Conservation (phyloP, 2,113 vertebrate species). For the Rutilus rutilus region DNA sequence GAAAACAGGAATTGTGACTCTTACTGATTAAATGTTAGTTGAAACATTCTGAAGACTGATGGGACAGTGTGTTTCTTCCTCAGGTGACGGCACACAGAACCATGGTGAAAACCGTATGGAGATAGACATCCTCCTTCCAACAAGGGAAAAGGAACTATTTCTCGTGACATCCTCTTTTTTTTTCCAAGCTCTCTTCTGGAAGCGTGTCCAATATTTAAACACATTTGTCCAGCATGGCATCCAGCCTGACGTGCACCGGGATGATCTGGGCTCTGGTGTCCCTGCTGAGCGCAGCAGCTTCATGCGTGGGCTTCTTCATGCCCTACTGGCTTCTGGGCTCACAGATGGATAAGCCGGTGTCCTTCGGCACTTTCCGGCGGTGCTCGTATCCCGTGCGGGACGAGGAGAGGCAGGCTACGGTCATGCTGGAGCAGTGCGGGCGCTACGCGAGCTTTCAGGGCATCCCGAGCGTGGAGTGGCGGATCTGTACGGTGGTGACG, state of each 20-base stretch:
- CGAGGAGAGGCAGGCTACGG: slow-evolving; percentile 86
- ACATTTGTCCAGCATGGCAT: slow-evolving; percentile 79
- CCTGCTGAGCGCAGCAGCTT: slow-evolving; percentile 86
- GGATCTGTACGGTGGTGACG: slow-evolving; percentile 91
- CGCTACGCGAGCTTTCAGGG: slow-evolving; percentile 94
- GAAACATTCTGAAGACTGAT: not conserved
- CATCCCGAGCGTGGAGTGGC: slow-evolving; percentile 93
- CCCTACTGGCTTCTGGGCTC: slow-evolving; percentile 97
- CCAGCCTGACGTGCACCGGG: slow-evolving; percentile 90
- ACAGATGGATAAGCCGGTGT: slow-evolving; percentile 94
- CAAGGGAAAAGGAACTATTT: slow-evolving; percentile 4
- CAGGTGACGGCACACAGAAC: slow-evolving; percentile 2
- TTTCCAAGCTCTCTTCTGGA: not conserved
- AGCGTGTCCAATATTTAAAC: not conserved
- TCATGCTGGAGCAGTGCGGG: slow-evolving; percentile 98
- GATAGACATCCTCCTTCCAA: slow-evolving; percentile 7
- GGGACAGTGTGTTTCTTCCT: not conserved
- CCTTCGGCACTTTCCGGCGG: slow-evolving; percentile 94
- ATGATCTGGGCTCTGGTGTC: slow-evolving; percentile 91
- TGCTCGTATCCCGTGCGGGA: slow-evolving; percentile 95
- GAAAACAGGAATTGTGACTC: not conserved
- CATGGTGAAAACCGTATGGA: slow-evolving; percentile 37
- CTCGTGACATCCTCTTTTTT: not conserved
- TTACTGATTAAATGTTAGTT: not conserved
- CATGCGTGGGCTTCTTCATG: slow-evolving; percentile 98